phyloP scores from a whole-genome alignment of 2,113 vertebrate genomes.

The Prionailurus bengalensis region DNA sequence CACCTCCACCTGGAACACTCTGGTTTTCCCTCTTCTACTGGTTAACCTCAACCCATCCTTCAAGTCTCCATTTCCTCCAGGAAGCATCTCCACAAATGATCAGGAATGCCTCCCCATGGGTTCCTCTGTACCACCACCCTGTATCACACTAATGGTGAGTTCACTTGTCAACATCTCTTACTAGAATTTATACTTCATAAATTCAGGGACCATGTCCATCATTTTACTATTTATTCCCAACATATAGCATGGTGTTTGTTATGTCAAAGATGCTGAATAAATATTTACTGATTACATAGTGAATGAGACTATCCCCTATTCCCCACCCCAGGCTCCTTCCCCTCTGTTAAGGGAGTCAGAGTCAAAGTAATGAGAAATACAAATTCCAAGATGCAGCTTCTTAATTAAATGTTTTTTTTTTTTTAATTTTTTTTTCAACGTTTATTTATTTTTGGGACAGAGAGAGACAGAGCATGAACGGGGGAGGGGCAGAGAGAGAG shows the following conservation, averaged over 20 bases:
- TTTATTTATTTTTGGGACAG: too few species aligned
- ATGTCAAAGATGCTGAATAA: background rate
- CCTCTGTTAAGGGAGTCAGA: background rate
- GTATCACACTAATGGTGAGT: background rate
- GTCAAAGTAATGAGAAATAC: constrained; percentile 29
- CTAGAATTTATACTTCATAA: background rate
- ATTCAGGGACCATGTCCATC: background rate
- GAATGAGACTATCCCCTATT: background rate
- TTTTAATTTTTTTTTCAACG: too few species aligned
- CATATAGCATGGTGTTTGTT: background rate
- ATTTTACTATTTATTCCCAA: constrained; percentile 7
- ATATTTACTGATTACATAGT: background rate
- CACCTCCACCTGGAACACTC: background rate
- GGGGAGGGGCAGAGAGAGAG: too few species aligned
- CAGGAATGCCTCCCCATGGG: background rate
- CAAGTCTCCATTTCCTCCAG: background rate
- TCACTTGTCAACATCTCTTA: background rate
- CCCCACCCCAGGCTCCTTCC: background rate
- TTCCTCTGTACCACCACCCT: background rate
- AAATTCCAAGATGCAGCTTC: constrained; percentile 12
- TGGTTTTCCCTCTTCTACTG: background rate
- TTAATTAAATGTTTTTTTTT: constrained; percentile 51
- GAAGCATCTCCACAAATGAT: background rate
- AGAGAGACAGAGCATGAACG: too few species aligned
- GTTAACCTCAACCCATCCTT: background rate